Evolutionary conservation across 2,888 invertebrate genomes (phyloP).

Genomic region (Pyralis farinalis): DNA sequence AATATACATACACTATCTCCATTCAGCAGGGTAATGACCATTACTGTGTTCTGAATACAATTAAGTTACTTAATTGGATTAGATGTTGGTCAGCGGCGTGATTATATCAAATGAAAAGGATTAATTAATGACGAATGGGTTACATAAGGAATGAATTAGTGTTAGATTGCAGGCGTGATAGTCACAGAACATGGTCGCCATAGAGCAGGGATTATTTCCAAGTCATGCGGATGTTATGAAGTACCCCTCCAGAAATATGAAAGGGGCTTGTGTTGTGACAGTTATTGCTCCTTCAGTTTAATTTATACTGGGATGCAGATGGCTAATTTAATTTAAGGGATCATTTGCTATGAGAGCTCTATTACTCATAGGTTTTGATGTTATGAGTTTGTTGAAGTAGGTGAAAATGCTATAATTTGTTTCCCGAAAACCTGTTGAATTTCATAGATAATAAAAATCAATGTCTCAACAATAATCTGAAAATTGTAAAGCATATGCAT

Average conservation of each 20-base stretch:
- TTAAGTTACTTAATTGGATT: not conserved
- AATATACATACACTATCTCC: no score
- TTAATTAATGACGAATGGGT: not conserved
- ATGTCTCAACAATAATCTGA: no score
- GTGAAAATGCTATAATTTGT: no score
- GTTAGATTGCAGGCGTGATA: not conserved
- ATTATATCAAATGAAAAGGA: not conserved
- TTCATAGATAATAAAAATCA: no score
- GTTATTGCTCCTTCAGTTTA: slow-evolving; percentile 31
- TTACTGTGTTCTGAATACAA: no score
- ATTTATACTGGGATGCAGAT: slow-evolving; percentile 22
- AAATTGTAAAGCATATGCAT: no score
- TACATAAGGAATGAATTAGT: not conserved
- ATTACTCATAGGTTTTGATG: no score
- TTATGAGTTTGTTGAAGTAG: no score
- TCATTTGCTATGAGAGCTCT: no score
- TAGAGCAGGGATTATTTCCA: slow-evolving; percentile 14
- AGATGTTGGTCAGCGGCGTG: not conserved
- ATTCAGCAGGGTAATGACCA: no score
- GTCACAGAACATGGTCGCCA: not conserved
- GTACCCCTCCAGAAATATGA: slow-evolving; percentile 32
- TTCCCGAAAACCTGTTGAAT: no score
- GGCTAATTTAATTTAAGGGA: slow-evolving; percentile 7
- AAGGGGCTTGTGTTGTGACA: slow-evolving; percentile 26
- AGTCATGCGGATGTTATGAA: slow-evolving; percentile 22